A percentile compares a stretch with the other conserved stretches of the same genome.
Evolutionary conservation across 2,888 invertebrate genomes (phyloP).

Genomic region (Epiblema foenella): DNA sequence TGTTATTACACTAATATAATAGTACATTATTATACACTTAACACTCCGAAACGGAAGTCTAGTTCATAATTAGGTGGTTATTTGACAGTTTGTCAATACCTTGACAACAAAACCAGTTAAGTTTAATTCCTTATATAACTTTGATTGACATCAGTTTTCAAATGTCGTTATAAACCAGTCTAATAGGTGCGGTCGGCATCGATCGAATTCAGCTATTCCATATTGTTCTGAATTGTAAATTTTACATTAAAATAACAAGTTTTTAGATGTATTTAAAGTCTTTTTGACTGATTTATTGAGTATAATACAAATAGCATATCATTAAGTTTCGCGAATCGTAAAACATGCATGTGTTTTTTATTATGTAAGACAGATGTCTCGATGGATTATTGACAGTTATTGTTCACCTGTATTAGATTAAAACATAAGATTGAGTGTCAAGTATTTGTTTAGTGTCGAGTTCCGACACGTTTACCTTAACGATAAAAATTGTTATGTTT

Average conservation of each 20-base stretch:
- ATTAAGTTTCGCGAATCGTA: conserved; percentile 5
- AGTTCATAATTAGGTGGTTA: not conserved
- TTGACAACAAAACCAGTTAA: conserved; percentile 27
- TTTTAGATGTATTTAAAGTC: conserved; percentile 19
- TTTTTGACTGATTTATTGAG: conserved; percentile 26
- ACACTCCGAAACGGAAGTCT: not conserved
- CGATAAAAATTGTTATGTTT: not conserved
- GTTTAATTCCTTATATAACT: conserved; percentile 18
- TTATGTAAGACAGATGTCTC: not conserved
- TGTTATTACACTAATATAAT: no score
- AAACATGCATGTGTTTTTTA: not conserved
- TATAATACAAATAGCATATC: not conserved
- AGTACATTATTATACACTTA: not conserved
- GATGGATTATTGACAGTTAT: no score
- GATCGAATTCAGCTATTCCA: conserved; percentile 13
- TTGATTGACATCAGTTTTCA: conserved; percentile 26
- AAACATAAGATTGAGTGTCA: no score
- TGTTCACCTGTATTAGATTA: no score
- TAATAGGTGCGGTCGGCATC: conserved; percentile 9
- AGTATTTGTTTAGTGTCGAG: no score
- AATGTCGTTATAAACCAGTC: conserved; percentile 23
- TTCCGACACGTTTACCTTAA: not conserved
- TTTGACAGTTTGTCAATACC: not conserved
- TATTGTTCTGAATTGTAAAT: conserved; percentile 26
- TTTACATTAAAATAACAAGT: conserved; percentile 13